These are phyloP conservation scores for Athrips mouffetella DNA, from an alignment of 2,888 invertebrate genomes.

Conservation along the genomic window DNA sequence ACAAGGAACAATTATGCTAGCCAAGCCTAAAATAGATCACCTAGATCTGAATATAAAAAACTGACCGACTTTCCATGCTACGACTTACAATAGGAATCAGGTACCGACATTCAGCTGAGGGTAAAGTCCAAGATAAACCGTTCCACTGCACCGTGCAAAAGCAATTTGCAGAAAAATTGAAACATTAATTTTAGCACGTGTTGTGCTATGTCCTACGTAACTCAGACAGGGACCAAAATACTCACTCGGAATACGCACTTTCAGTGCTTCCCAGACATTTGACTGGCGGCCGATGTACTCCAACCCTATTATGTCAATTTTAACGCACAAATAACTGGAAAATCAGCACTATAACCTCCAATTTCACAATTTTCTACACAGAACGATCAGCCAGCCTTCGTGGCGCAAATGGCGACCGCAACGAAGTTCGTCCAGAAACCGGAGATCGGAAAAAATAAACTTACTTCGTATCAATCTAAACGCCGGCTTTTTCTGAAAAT, in stretches of 20 bases:
- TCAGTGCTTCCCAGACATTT: conserved; percentile 37
- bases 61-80: conserved; percentile 34
- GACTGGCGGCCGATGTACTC: conserved; percentile 32
- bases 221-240: conserved; percentile 32
- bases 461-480: conserved; percentile 50
- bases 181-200: conserved; percentile 54
- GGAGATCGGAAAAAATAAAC: conserved; percentile 36
- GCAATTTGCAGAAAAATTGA: conserved; percentile 45
- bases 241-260: conserved; percentile 56
- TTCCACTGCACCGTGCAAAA: conserved; percentile 36
- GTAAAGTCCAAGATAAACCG: conserved; percentile 39
- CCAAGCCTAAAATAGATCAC: conserved; percentile 59
- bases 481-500: conserved; percentile 42
- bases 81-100: conserved; percentile 24
- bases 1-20: conserved; percentile 42
- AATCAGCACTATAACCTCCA: conserved; percentile 70
- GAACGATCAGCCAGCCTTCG: conserved; percentile 60
- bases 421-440: conserved; percentile 50
- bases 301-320: conserved; percentile 39
- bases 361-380: conserved; percentile 57
- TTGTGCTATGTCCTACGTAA: conserved; percentile 43
- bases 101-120: conserved; percentile 29
- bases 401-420: conserved; percentile 76
- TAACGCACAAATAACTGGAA: conserved; percentile 49
- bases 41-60: conserved; percentile 54